phyloP scores from a whole-genome alignment of 2,113 vertebrate species.

The Forbesichthys agassizii region DNA sequence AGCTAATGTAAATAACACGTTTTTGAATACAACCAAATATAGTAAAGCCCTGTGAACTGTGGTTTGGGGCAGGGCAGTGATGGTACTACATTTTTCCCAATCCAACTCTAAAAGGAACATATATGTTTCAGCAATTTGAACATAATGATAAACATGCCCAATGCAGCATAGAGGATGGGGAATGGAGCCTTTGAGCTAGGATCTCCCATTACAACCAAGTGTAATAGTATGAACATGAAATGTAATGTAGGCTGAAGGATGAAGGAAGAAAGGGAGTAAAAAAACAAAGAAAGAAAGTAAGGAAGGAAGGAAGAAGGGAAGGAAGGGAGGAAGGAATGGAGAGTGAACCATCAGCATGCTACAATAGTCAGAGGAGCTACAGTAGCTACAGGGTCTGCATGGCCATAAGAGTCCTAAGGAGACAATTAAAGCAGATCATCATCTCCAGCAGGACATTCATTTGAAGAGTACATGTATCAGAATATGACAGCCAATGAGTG shows the following conservation, averaged over 20 bases:
- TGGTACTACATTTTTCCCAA: not conserved
- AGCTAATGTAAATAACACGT: not conserved
- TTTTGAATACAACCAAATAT: not conserved
- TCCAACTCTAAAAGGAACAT: not conserved
- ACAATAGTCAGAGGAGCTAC: conserved; percentile 9
- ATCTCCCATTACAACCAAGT: conserved; percentile 55
- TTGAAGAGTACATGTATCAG: conserved; percentile 4
- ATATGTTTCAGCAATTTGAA: conserved; percentile 26
- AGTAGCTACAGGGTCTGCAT: conserved; percentile 1
- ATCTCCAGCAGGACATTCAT: conserved; percentile 19
- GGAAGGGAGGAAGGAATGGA: not conserved
- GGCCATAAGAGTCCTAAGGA: not conserved
- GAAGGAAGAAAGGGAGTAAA: not conserved
- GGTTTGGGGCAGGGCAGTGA: not conserved
- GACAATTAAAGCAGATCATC: conserved; percentile 17
- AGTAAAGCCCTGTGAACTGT: not conserved
- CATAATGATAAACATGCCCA: conserved; percentile 3
- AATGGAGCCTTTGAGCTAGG: conserved; percentile 50
- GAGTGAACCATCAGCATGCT: conserved; percentile 5
- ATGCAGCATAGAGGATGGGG: conserved; percentile 3
- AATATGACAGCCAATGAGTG: not conserved
- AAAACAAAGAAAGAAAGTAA: conserved; percentile 1
- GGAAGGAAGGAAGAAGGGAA: not conserved
- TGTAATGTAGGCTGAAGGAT: conserved; percentile 31
- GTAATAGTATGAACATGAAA: conserved; percentile 51